Percentiles rank a stretch among this genome's conserved stretches.
Evolutionary conservation across 2,113 vertebrate species (phyloP).

Genomic region (Paratilapia polleni): DNA sequence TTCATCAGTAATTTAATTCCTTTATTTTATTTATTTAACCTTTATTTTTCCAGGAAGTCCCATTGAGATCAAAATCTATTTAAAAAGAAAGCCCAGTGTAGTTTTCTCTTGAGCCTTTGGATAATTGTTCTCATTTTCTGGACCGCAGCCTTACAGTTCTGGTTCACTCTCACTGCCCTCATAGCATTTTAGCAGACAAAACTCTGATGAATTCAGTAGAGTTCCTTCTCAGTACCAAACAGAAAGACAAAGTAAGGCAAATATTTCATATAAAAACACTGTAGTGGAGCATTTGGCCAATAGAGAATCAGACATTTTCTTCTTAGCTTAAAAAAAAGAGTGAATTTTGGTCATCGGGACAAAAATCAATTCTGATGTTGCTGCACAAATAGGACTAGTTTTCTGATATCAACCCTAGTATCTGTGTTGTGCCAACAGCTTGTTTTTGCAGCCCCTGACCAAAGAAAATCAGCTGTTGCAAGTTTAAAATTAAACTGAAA

Average conservation of each 20-base stretch:
- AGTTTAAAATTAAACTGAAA: background rate
- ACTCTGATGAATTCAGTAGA: too few species aligned
- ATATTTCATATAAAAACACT: too few species aligned
- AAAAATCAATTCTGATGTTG: background rate
- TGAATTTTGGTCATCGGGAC: too few species aligned
- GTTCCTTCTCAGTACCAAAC: too few species aligned
- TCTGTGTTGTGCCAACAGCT: background rate
- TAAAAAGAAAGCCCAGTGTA: background rate
- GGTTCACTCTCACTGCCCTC: background rate
- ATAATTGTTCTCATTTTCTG: background rate
- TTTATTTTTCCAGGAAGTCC: background rate
- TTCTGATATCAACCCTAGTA: background rate
- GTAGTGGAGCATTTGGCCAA: too few species aligned
- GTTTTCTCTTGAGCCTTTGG: background rate
- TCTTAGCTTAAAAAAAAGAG: too few species aligned
- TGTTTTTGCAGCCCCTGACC: constrained; percentile 10
- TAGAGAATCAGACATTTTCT: too few species aligned
- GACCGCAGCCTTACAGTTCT: background rate
- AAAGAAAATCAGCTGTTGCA: background rate
- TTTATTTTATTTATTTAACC: background rate
- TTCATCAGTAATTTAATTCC: background rate
- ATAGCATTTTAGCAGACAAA: too few species aligned
- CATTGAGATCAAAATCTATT: background rate
- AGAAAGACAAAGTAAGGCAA: too few species aligned
- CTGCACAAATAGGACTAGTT: too few species aligned